A percentile compares a stretch with the other conserved stretches of the same genome.
These are phyloP conservation scores for Chymomyza costata DNA, from an alignment of 1,140 invertebrate genomes.

Conservation along the genomic window DNA sequence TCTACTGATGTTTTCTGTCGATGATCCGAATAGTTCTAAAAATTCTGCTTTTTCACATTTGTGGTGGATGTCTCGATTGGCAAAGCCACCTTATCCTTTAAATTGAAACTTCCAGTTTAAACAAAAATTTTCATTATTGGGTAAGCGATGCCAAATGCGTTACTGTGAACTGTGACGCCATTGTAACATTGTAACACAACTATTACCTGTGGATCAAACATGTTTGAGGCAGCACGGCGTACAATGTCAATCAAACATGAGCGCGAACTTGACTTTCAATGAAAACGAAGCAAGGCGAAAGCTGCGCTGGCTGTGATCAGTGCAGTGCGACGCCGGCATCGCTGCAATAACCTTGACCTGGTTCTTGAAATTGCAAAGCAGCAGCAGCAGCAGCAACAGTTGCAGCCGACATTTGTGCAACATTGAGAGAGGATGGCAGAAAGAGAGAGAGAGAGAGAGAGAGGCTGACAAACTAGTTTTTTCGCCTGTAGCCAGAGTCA, in stretches of 20 bases:
- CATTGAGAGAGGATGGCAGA: conserved; percentile 39
- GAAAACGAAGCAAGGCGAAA: conserved; percentile 65
- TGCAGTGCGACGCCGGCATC: conserved; percentile 10
- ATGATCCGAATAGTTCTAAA: no score
- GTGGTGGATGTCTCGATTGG: no score
- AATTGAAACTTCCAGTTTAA: no score
- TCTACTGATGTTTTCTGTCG: no score
- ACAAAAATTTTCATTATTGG: conserved; percentile 6
- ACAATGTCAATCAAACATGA: conserved; percentile 52
- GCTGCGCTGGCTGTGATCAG: conserved; percentile 43
- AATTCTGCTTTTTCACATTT: no score
- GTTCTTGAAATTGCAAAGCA: conserved; percentile 68
- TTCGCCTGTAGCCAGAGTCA: not conserved
- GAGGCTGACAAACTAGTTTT: conserved; percentile 61
- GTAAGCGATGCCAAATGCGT: conserved; percentile 14
- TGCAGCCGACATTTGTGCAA: conserved; percentile 43
- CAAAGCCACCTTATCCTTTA: no score
- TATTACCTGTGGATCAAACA: conserved; percentile 14
- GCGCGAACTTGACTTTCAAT: conserved; percentile 72
- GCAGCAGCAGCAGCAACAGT: conserved; percentile 21
- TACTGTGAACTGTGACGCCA: conserved; percentile 3
- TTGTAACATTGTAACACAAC: conserved; percentile 3
- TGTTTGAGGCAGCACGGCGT: conserved; percentile 11
- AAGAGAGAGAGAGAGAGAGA: conserved; percentile 1
- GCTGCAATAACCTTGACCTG: conserved; percentile 62